These are phyloP conservation scores for Drosophila malerkotliana DNA, from an alignment of 1,140 invertebrate genomes.

Conservation along the genomic window DNA sequence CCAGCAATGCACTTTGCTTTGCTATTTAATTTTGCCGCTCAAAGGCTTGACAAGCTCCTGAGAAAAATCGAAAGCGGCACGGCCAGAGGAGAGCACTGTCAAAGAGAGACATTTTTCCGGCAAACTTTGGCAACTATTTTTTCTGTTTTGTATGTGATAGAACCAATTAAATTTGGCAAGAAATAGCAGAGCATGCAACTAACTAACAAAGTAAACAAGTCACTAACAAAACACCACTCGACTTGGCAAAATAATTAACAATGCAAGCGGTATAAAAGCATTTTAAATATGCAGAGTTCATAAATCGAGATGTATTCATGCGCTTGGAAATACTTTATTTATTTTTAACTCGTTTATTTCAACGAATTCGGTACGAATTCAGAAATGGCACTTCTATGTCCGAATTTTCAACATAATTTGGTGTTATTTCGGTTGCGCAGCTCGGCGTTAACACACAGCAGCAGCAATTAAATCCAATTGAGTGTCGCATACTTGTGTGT, in stretches of 20 bases:
- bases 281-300: slow-evolving; percentile 22
- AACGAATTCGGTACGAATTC: slow-evolving; percentile 23
- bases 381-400: not conserved
- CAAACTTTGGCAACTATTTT: slow-evolving; percentile 59
- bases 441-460: slow-evolving; percentile 29
- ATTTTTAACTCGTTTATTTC: slow-evolving; percentile 22
- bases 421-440: slow-evolving; percentile 30
- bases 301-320: slow-evolving; percentile 17
- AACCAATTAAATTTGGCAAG: slow-evolving; percentile 58
- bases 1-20: slow-evolving; percentile 73
- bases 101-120: slow-evolving; percentile 46
- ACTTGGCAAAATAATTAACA: slow-evolving; percentile 33
- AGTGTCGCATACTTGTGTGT: slow-evolving; percentile 69
- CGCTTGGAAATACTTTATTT: slow-evolving; percentile 18
- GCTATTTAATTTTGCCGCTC: slow-evolving; percentile 78
- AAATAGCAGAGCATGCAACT: not conserved
- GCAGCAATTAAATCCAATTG: slow-evolving; percentile 72
- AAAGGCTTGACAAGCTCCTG: slow-evolving; percentile 71
- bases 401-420: slow-evolving; percentile 28
- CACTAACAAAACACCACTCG: not conserved
- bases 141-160: slow-evolving; percentile 25
- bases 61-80: slow-evolving; percentile 8
- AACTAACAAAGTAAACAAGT: slow-evolving; percentile 31
- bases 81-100: slow-evolving; percentile 3
- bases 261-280: slow-evolving; percentile 10